Conservation (phyloP, 2,888 invertebrate genomes). For the Macaria notata region DNA sequence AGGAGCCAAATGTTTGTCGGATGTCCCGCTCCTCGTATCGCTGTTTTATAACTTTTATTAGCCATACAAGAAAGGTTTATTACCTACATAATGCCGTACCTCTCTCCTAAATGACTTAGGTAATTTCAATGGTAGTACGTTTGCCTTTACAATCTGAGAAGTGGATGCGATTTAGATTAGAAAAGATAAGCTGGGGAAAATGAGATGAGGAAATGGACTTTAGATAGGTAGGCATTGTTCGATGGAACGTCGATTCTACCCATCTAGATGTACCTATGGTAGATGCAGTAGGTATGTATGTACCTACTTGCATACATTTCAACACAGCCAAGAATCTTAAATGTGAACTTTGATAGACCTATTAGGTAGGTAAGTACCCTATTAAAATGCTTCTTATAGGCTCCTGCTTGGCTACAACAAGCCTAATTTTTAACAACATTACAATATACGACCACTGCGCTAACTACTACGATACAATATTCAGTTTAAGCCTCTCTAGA, state of each 20-base stretch:
- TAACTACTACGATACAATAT: too few species aligned
- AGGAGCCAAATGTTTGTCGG: constrained; percentile 18
- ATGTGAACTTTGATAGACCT: too few species aligned
- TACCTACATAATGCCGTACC: constrained; percentile 10
- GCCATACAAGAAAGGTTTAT: constrained; percentile 19
- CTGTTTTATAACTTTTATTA: constrained; percentile 16
- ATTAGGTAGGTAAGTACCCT: too few species aligned
- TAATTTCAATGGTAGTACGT: constrained; percentile 12
- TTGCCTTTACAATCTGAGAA: constrained; percentile 9
- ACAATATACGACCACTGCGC: too few species aligned
- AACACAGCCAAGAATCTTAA: too few species aligned
- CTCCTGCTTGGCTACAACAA: too few species aligned
- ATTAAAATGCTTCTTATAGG: too few species aligned
- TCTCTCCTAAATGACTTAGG: constrained; percentile 6
- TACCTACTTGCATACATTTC: too few species aligned
- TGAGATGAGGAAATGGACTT: constrained; percentile 16
- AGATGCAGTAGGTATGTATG: too few species aligned
- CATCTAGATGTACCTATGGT: too few species aligned
- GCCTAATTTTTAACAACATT: too few species aligned
- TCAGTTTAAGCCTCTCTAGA: too few species aligned
- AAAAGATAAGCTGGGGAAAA: constrained; percentile 15
- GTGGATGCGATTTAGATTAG: constrained; percentile 12
- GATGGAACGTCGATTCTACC: background rate
- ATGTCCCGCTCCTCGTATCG: constrained; percentile 17
- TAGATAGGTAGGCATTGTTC: background rate